Evolutionary conservation across 2,797 vertebrate species (phyloP).

Genomic region (Myripristis murdjan): DNA sequence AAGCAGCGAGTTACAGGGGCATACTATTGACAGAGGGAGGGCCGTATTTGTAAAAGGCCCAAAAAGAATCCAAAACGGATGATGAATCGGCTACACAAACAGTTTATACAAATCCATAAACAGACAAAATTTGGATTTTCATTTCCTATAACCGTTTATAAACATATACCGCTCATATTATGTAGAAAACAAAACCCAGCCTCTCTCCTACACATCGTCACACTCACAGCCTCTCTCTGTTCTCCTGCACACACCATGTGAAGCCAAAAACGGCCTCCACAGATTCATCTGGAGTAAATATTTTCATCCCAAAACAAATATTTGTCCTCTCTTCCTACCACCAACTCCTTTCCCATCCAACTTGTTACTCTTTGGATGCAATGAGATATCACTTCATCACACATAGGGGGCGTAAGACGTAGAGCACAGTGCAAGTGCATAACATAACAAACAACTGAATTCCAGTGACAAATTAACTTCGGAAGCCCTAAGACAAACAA

Average conservation of each 20-base stretch:
- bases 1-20: background rate
- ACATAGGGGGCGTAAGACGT: background rate
- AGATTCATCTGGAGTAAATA: conserved; percentile 59
- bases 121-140: conserved; percentile 53
- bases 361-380: conserved; percentile 6
- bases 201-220: conserved; percentile 38
- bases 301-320: conserved; percentile 68
- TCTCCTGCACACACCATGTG: conserved; percentile 27
- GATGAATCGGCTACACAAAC: conserved; percentile 37
- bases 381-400: background rate
- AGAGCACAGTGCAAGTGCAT: background rate
- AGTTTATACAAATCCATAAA: conserved; percentile 54
- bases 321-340: conserved; percentile 46
- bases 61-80: conserved; percentile 15
- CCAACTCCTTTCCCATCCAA: conserved; percentile 10
- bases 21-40: conserved; percentile 8
- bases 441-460: background rate
- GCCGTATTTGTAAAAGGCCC: conserved; percentile 7
- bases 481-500: too few species aligned
- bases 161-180: conserved; percentile 36
- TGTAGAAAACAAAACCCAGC: conserved; percentile 31
- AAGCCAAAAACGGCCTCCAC: conserved; percentile 47
- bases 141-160: conserved; percentile 53
- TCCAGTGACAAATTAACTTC: too few species aligned
- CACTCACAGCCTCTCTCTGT: conserved; percentile 41